These are phyloP conservation scores for Bos javanicus DNA, from an alignment of 2,113 vertebrate species.

Conservation along the genomic window DNA sequence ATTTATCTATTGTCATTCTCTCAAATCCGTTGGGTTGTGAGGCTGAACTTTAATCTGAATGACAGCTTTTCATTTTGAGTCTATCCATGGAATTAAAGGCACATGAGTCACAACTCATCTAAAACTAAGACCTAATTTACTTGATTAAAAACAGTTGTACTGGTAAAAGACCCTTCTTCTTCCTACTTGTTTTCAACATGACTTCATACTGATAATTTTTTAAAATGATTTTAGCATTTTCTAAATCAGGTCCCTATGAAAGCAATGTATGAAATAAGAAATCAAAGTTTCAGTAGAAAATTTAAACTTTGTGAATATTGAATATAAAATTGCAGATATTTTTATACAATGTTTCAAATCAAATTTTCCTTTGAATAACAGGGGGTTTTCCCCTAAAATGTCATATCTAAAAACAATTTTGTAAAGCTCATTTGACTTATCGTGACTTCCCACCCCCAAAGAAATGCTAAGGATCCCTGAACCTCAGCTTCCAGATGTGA, in stretches of 20 bases:
- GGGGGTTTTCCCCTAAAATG: not conserved
- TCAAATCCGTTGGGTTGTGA: not conserved
- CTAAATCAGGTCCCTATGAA: not conserved
- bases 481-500: not conserved
- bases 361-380: conserved; percentile 7
- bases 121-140: conserved; percentile 3
- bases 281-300: not conserved
- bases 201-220: not conserved
- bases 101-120: not conserved
- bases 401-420: not conserved
- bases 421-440: not conserved
- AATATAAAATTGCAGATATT: not conserved
- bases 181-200: not conserved
- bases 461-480: not conserved
- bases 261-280: not conserved
- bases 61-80: not conserved
- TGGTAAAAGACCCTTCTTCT: not conserved
- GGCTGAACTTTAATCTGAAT: not conserved
- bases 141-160: conserved; percentile 12
- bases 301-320: not conserved
- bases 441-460: not conserved
- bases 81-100: not conserved
- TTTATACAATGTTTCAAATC: not conserved
- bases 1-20: not conserved
- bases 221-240: not conserved